Evolutionary conservation across 2,888 invertebrate species (phyloP), one percentile per base, ranked within the genome.

Genomic region (Hybos culiciformis): DNA sequence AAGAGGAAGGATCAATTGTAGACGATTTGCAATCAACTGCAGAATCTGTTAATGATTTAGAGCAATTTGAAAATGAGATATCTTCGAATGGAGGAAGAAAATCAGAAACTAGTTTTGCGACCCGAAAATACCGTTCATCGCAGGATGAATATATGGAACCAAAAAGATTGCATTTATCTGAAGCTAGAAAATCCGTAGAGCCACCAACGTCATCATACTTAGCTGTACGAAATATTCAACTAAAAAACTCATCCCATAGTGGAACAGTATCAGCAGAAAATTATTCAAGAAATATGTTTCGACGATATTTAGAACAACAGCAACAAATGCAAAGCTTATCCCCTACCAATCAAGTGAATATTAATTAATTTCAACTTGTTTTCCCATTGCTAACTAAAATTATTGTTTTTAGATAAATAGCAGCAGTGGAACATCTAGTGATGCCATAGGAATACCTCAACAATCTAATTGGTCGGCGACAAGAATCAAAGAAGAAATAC

Each of bases 321-420:
- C 29, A 31, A 9, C 29, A 31, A 14, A 31, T 31, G n/a, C 32
- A 32, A 32, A 17, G 9, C 32, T 15, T 15, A 17, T 32, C n/a
- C n/a, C n/a, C n/a, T n/a, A n/a, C n/a, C n/a, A n/a, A n/a, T n/a
- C n/a, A n/a, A n/a, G n/a, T n/a, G n/a, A 46, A 7, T n/a, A n/a
- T 5, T 47, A 46, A 12, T 17, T 49, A 26, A 31, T 46, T 7
- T 43, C 42, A 38, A 18, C 39, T 11, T 26, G 37, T 9, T 17
- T 37, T 29, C n/a, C 37, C 2, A 9, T 23, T 17, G 43, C 11
- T 39, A 39, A 43, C 18, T 9, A n/a, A 15, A 38, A 29, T 29
- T 48, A 51, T 17, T 50, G 55, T n/a, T 34, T 54, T 32, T 54
- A 59, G 4, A 31, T 51, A 3, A 5, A 37, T 11, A 12, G 14